Percentiles rank a stretch among this genome's conserved stretches.
These are phyloP conservation scores for Babyrousa celebensis DNA, from an alignment of 2,797 vertebrate species.

Conservation along the genomic window DNA sequence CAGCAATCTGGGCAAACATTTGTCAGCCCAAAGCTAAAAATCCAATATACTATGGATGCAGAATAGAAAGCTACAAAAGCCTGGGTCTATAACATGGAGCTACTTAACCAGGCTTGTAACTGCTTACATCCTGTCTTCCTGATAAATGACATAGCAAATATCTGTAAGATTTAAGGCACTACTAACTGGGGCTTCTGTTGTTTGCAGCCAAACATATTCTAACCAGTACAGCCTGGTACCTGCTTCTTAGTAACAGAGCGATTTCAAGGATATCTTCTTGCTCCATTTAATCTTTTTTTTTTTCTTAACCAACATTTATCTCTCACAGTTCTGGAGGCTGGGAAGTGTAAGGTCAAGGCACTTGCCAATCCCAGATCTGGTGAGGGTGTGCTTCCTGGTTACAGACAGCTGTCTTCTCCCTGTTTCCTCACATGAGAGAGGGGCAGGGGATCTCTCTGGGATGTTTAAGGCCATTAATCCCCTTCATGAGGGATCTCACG, in stretches of 20 bases:
- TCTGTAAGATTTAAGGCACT: conserved; percentile 5
- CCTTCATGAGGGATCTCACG: neutral
- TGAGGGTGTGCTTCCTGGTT: neutral
- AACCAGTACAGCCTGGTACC: neutral
- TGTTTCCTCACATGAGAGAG: neutral
- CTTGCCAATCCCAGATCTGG: neutral
- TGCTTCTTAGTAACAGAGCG: neutral
- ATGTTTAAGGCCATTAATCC: neutral
- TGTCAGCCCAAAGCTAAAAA: neutral
- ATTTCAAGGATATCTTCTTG: conserved; percentile 64
- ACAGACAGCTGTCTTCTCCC: neutral
- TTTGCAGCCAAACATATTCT: neutral
- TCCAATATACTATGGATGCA: neutral
- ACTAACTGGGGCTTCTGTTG: neutral
- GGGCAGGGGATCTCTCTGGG: neutral
- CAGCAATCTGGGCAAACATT: neutral
- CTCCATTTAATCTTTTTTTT: neutral
- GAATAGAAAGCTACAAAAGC: neutral
- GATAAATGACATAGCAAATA: conserved; percentile 45
- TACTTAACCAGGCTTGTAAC: neutral
- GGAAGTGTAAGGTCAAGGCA: neutral
- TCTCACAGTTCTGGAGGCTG: neutral
- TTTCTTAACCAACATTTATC: neutral
- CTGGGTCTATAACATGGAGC: neutral
- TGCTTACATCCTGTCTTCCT: conserved; percentile 35